Evolutionary conservation across 2,113 vertebrate species (phyloP).

Genomic region (Ochotona princeps): DNA sequence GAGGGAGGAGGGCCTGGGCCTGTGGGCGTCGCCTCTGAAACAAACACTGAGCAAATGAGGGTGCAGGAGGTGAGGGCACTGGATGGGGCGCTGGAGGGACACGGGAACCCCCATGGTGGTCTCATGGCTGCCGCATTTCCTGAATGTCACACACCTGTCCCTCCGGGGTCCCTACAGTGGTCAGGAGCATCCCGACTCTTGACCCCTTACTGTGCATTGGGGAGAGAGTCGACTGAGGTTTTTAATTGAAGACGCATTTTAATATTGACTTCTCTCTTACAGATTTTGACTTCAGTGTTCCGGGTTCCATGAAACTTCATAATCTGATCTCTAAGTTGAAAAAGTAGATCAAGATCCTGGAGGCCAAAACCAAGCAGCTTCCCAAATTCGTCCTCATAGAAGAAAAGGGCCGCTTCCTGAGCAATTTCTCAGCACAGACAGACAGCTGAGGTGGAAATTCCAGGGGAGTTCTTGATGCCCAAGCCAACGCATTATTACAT

Average conservation of each 20-base stretch:
- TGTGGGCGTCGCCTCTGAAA: no score
- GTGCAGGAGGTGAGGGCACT: no score
- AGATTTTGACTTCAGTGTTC: conserved; percentile 99
- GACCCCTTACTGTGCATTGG: neutral
- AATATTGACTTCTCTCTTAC: neutral
- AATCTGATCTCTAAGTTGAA: conserved; percentile 99
- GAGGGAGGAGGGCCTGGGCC: no score
- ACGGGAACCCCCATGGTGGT: no score
- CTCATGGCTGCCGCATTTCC: no score
- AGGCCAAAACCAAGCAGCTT: conserved; percentile 98
- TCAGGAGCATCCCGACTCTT: no score
- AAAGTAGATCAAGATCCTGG: conserved; percentile 99
- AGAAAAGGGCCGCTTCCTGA: conserved; percentile 98
- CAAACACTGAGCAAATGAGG: no score
- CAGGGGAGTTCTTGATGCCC: conserved; percentile 98
- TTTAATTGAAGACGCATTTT: no score
- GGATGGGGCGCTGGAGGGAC: no score
- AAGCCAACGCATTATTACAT: conserved; percentile 99
- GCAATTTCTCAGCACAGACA: conserved; percentile 99
- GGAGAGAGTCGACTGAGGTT: neutral
- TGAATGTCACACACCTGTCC: no score
- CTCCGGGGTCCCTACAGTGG: no score
- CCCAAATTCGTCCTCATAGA: conserved; percentile 99
- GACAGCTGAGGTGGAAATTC: conserved; percentile 99
- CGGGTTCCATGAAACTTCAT: conserved; percentile 99